These are phyloP conservation scores for Spodoptera littoralis DNA, from an alignment of 2,888 invertebrate species.

Conservation along the genomic window DNA sequence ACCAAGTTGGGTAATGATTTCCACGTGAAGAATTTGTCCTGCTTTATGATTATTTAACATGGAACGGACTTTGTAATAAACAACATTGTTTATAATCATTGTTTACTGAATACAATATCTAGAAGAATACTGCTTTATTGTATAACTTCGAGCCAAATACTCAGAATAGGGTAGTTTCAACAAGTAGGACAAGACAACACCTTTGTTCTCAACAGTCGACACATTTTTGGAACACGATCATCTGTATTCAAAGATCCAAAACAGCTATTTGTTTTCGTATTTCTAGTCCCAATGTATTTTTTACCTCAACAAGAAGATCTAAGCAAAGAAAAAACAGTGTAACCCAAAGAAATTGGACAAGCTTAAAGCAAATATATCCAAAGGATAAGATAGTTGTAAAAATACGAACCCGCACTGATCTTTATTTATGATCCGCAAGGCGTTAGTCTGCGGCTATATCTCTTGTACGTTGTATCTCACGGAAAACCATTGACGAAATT, in stretches of 20 bases:
- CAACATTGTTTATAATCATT: no score
- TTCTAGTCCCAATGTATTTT: neutral
- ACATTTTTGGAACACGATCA: conserved; percentile 19
- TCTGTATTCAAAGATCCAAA: conserved; percentile 24
- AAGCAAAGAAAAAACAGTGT: conserved; percentile 1
- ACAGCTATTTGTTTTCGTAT: conserved; percentile 13
- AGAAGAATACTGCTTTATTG: no score
- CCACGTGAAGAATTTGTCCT: no score
- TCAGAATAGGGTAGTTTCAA: conserved; percentile 8
- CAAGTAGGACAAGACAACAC: conserved; percentile 4
- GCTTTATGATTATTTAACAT: no score
- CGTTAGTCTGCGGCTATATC: conserved; percentile 14
- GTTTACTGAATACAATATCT: no score
- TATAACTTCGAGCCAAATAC: conserved; percentile 28
- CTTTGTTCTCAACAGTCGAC: conserved; percentile 1
- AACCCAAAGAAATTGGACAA: conserved; percentile 9
- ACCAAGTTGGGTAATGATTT: neutral
- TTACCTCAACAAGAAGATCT: neutral
- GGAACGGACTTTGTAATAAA: no score
- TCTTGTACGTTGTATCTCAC: conserved; percentile 11
- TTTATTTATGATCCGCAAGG: conserved; percentile 20
- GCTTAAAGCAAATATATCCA: conserved; percentile 14
- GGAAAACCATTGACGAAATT: conserved; percentile 27
- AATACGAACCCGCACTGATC: conserved; percentile 27
- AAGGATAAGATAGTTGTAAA: conserved; percentile 18